Conservation (phyloP, 2,113 vertebrate genomes). For the Coptodon bakossiorum region DNA sequence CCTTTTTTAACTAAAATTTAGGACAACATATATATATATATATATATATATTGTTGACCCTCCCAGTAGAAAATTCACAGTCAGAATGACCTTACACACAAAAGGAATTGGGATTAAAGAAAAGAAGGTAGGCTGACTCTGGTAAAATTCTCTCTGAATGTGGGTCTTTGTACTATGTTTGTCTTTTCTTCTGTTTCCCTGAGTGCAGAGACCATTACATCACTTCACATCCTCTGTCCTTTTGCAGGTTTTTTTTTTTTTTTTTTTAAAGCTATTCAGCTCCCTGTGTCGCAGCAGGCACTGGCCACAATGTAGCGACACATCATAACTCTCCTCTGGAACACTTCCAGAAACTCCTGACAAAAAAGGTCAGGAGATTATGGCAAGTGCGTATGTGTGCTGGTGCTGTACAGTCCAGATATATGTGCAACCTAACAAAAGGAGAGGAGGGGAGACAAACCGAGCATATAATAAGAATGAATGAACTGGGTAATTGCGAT, state of each 20-base stretch:
- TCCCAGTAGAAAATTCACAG: background rate
- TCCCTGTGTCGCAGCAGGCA: conserved; percentile 13
- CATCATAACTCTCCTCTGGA: conserved; percentile 37
- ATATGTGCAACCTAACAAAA: background rate
- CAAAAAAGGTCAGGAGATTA: conserved; percentile 42
- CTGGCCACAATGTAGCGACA: background rate
- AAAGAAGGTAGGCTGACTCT: background rate
- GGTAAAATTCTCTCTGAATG: background rate
- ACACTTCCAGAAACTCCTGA: conserved; percentile 30
- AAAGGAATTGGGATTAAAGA: background rate
- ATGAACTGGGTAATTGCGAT: background rate
- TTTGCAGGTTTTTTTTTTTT: background rate
- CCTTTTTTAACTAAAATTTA: background rate
- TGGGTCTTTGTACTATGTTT: background rate
- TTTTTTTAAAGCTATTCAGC: background rate
- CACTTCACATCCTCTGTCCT: conserved; percentile 16
- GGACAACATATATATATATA: background rate
- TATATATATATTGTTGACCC: background rate
- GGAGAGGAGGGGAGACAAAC: background rate
- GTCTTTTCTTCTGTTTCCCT: background rate
- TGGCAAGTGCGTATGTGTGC: background rate
- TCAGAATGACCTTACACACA: background rate
- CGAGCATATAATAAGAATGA: background rate
- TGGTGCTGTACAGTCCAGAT: background rate
- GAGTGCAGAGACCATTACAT: conserved; percentile 15